A percentile compares a stretch with the other conserved stretches of the same genome.
Evolutionary conservation across 2,888 invertebrate genomes (phyloP).

Genomic region (Linyphia triangularis): DNA sequence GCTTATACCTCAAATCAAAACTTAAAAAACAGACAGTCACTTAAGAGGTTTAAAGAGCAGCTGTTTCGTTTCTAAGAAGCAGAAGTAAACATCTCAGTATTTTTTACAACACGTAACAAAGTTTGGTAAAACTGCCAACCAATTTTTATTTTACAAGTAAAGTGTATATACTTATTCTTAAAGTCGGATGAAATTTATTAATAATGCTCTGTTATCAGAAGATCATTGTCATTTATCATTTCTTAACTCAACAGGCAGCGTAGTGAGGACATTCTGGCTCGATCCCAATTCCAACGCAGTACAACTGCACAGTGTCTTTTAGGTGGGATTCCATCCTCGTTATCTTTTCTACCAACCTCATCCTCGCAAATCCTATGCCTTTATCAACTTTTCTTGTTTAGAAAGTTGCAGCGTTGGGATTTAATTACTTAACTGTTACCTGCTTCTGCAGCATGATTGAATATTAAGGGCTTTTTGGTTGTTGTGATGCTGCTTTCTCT

Average conservation of each 20-base stretch:
- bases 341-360: neutral
- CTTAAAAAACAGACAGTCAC: no score
- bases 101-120: no score
- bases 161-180: neutral
- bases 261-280: conserved; percentile 25
- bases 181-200: conserved; percentile 4
- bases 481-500: no score
- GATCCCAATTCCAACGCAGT: conserved; percentile 14
- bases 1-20: no score
- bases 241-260: conserved; percentile 37
- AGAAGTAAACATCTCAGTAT: no score
- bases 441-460: neutral
- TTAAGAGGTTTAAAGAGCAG: no score
- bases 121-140: no score
- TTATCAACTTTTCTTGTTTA: neutral
- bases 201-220: conserved; percentile 4
- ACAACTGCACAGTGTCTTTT: conserved; percentile 13
- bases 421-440: neutral
- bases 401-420: neutral
- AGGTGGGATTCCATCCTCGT: neutral
- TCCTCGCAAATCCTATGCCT: neutral
- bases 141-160: neutral
- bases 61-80: no score
- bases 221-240: neutral
- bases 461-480: no score